phyloP scores from a whole-genome alignment of 1,140 invertebrate genomes.

The Nautilus pompilius region DNA sequence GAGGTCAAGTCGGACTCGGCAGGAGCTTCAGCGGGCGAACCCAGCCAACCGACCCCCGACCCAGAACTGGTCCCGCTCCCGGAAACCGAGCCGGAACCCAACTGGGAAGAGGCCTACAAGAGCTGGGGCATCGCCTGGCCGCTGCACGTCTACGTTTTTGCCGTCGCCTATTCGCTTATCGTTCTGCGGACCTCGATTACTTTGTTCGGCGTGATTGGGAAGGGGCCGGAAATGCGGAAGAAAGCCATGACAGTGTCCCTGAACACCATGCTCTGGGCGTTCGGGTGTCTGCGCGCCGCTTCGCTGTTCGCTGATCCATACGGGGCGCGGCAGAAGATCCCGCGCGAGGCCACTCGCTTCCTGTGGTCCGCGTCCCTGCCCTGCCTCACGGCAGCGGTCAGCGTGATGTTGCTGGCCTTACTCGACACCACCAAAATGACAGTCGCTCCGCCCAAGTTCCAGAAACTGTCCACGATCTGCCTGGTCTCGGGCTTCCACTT shows the following conservation, averaged over 20 bases:
- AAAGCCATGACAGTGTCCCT: conserved; percentile 8
- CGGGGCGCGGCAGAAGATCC: conserved; percentile 6
- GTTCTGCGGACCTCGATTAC: conserved; percentile 4
- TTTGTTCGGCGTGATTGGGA: conserved; percentile 9
- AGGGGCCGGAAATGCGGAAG: conserved; percentile 6
- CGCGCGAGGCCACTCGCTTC: conserved; percentile 8
- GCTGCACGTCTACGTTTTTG: conserved; percentile 24
- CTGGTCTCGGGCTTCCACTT: conserved; percentile 17
- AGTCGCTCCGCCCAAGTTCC: conserved; percentile 25
- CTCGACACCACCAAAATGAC: conserved; percentile 29
- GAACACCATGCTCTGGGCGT: conserved; percentile 17
- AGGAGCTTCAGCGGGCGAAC: too few species aligned
- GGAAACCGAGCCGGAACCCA: conserved; percentile 26
- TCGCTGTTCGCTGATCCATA: conserved; percentile 24
- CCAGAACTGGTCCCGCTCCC: too few species aligned
- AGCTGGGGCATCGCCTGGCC: conserved; percentile 27
- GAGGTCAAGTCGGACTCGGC: too few species aligned
- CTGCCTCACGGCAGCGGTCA: conserved; percentile 23
- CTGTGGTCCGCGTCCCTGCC: conserved; percentile 26
- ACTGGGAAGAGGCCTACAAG: conserved; percentile 14
- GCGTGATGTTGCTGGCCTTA: conserved; percentile 24
- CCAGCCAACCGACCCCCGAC: too few species aligned
- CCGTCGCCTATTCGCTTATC: conserved; percentile 2
- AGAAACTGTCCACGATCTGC: conserved; percentile 19
- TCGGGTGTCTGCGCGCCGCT: conserved; percentile 12